phyloP scores from a whole-genome alignment of 1,140 invertebrate genomes.

The Temnothorax curvispinosus region DNA sequence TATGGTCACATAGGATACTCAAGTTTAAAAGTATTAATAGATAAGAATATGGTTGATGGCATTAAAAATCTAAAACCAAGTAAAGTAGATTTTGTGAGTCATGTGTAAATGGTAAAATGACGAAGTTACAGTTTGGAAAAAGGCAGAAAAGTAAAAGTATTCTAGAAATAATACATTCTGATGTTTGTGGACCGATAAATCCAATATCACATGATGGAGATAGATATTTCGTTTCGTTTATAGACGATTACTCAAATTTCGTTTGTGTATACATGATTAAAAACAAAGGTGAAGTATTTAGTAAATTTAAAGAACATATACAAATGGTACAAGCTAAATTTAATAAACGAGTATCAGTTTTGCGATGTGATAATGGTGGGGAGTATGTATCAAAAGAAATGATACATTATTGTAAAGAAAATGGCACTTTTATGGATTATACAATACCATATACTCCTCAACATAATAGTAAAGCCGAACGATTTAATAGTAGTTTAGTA shows the following conservation, averaged over 20 bases:
- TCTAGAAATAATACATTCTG: constrained; percentile 8
- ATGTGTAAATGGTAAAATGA: background rate
- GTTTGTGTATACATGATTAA: constrained; percentile 10
- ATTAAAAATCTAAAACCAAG: background rate
- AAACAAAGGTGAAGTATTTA: constrained; percentile 9
- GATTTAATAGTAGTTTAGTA: constrained; percentile 71
- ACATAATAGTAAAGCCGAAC: background rate
- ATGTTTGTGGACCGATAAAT: constrained; percentile 15
- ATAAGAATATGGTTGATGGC: background rate
- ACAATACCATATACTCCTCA: constrained; percentile 74
- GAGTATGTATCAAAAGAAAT: too few species aligned
- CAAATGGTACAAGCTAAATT: constrained; percentile 33
- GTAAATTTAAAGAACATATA: constrained; percentile 24
- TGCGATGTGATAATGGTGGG: constrained; percentile 38
- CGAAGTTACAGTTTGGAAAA: too few species aligned
- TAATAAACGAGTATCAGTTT: constrained; percentile 23
- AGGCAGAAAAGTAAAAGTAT: background rate
- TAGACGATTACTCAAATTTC: background rate
- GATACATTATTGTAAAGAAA: too few species aligned
- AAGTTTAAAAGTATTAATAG: background rate
- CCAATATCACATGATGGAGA: too few species aligned
- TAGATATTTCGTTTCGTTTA: too few species aligned
- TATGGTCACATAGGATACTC: background rate
- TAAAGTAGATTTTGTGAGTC: constrained; percentile 9
- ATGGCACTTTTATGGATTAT: too few species aligned